A percentile compares a stretch with the other conserved stretches of the same genome.
phyloP scores from a whole-genome alignment of 2,113 vertebrate genomes.

The Noctilio leporinus region DNA sequence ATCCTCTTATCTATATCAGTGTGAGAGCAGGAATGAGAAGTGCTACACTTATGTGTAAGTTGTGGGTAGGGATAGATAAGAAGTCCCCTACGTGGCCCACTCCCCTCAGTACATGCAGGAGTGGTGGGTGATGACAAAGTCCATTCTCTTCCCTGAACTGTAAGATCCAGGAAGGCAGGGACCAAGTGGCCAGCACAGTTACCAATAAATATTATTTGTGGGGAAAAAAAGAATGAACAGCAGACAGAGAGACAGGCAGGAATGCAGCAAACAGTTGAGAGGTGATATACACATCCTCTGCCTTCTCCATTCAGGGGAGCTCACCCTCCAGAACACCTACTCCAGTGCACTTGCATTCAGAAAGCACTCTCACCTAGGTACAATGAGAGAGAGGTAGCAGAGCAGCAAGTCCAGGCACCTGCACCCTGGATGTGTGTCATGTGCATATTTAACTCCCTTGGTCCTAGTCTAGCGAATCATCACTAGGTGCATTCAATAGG shows the following conservation, averaged over 20 bases:
- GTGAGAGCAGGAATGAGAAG: background rate
- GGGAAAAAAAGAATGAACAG: background rate
- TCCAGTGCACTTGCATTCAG: conserved; percentile 15
- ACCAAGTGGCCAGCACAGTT: background rate
- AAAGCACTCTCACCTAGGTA: conserved; percentile 16
- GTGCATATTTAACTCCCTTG: background rate
- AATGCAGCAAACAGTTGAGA: background rate
- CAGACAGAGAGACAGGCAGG: background rate
- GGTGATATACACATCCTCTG: background rate
- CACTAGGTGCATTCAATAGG: background rate
- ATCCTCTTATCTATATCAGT: background rate
- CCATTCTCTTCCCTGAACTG: background rate
- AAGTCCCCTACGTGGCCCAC: background rate
- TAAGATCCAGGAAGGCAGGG: background rate
- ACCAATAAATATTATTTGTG: background rate
- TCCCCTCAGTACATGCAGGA: background rate
- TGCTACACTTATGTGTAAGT: background rate
- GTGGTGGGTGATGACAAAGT: background rate
- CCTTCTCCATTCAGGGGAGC: background rate
- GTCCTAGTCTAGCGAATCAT: background rate
- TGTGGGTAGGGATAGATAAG: background rate
- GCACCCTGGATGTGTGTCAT: background rate
- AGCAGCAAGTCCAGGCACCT: background rate
- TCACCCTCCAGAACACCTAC: conserved; percentile 1
- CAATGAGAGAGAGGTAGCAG: conserved; percentile 1